phyloP scores from a whole-genome alignment of 30 jellyfish, hydroid and myxozoan species.

The Hydractinia symbiolongicarpus region DNA sequence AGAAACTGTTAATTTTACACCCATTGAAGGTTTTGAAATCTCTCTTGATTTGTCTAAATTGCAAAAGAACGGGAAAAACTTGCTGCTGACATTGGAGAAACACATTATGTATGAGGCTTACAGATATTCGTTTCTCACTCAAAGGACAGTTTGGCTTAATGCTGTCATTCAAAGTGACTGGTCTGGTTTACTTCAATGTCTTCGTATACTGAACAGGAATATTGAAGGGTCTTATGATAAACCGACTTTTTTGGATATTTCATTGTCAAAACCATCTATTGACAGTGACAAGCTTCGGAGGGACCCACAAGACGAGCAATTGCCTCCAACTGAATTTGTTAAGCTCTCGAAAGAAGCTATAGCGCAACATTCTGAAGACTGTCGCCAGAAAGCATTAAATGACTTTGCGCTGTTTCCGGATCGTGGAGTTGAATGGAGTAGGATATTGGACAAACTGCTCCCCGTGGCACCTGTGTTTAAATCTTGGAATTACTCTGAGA shows the following conservation, averaged over 20 bases:
- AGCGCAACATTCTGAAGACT: slow-evolving; percentile 24
- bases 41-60: slow-evolving; percentile 33
- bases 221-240: slow-evolving; percentile 39
- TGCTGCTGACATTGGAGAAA: slow-evolving; percentile 54
- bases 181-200: slow-evolving; percentile 68
- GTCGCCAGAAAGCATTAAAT: slow-evolving; percentile 48
- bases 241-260: slow-evolving; percentile 52
- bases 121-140: slow-evolving; percentile 65
- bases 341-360: slow-evolving; percentile 31
- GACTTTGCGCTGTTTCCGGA: slow-evolving; percentile 36
- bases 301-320: slow-evolving; percentile 47
- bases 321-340: slow-evolving; percentile 53
- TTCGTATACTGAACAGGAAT: slow-evolving; percentile 56
- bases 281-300: slow-evolving; percentile 41
- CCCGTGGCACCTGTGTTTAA: slow-evolving; percentile 64
- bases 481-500: slow-evolving; percentile 53
- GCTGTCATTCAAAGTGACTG: slow-evolving; percentile 60
- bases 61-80: slow-evolving; percentile 61
- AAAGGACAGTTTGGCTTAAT: slow-evolving; percentile 66
- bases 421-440: slow-evolving; percentile 52
- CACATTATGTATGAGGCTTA: slow-evolving; percentile 56
- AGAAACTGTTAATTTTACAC: background rate
- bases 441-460: slow-evolving; percentile 46
- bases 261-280: slow-evolving; percentile 42
- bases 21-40: slow-evolving; percentile 1